Evolutionary conservation across 2,797 vertebrate species (phyloP).

Genomic region (Pangasius sanitwongsei): DNA sequence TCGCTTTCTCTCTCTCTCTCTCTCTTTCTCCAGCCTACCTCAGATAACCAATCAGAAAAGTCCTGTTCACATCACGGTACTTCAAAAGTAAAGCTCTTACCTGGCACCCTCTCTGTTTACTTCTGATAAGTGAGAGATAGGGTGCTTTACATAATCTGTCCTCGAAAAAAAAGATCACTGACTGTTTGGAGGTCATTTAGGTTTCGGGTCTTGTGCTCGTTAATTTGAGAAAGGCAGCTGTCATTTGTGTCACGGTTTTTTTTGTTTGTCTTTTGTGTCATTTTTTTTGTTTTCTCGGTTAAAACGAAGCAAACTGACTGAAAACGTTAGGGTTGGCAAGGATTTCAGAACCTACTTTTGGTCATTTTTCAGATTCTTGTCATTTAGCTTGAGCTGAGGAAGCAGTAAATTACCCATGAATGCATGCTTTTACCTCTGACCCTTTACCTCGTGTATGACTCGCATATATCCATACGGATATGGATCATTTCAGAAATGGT

Average conservation of each 20-base stretch:
- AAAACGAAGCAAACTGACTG: conserved; percentile 74
- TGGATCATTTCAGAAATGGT: conserved; percentile 42
- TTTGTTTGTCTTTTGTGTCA: conserved; percentile 56
- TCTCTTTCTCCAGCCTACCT: conserved; percentile 76
- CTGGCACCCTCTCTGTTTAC: conserved; percentile 56
- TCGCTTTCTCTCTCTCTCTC: not conserved
- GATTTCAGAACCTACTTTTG: conserved; percentile 40
- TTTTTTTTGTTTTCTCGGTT: conserved; percentile 62
- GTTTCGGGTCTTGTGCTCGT: conserved; percentile 71
- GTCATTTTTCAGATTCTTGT: conserved; percentile 27
- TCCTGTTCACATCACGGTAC: conserved; percentile 61
- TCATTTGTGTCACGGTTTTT: conserved; percentile 62
- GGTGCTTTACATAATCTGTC: conserved; percentile 42
- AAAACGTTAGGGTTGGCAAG: conserved; percentile 55
- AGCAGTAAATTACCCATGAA: conserved; percentile 36
- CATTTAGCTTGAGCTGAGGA: conserved; percentile 34
- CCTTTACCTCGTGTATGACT: conserved; percentile 39
- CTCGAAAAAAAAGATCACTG: conserved; percentile 28
- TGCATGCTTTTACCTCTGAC: conserved; percentile 47
- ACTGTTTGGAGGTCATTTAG: conserved; percentile 64
- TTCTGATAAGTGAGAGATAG: conserved; percentile 42
- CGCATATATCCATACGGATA: conserved; percentile 23
- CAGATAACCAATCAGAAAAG: conserved; percentile 76
- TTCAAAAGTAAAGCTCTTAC: conserved; percentile 71
- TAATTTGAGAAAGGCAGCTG: conserved; percentile 82